Evolutionary conservation across 2,113 vertebrate genomes (phyloP), one percentile per base, ranked within the genome.

Genomic region (Gymnocephalus cernua): DNA sequence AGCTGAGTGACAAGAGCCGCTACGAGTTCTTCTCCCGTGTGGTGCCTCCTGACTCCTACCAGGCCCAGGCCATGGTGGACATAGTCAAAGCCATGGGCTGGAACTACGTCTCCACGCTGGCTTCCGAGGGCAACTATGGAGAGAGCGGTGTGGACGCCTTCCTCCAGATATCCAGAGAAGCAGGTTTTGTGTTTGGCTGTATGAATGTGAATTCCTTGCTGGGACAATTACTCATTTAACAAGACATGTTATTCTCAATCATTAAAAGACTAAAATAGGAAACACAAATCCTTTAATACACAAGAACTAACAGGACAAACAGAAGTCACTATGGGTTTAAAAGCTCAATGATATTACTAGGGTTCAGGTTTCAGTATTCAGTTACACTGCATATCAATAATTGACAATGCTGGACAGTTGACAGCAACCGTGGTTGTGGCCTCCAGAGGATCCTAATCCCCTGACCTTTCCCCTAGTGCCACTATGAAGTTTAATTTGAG

Each of bases 1-100:
- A 97, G 90, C 95, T 97, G 79, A 98, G 96, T 0, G 97, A 97
- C 93, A 96, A 96, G 62, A 97, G 94, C 15, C 95, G 96, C 80
- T 97, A 97, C 0, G 96, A 97, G 91, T 97, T 96, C 93, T 97
- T 97, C 93, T 97, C 97, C 15, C 95, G 97, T 0, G 96, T 97
- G 88, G 96, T 98, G 56, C 97, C 97, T 1, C 97, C 97, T 0
- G 97, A 98, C 84, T 98, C 97, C 59, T 97, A 97, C 90, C 97
- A 98, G 93, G 97, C 97, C 23, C 97, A 97, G 91, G 96, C 97
- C 61, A 97, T 97, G 97, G 92, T 97, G 94, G 97, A 97, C 89
- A 97, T 97, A 0, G 96, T 97, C 50, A 95, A 96, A 87, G 96
- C 96, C 0, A 89, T 97, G 89, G 97, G 96, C 13, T 97, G 97